phyloP scores from a whole-genome alignment of 2,888 invertebrate genomes.

The Epinotia brunnichana region DNA sequence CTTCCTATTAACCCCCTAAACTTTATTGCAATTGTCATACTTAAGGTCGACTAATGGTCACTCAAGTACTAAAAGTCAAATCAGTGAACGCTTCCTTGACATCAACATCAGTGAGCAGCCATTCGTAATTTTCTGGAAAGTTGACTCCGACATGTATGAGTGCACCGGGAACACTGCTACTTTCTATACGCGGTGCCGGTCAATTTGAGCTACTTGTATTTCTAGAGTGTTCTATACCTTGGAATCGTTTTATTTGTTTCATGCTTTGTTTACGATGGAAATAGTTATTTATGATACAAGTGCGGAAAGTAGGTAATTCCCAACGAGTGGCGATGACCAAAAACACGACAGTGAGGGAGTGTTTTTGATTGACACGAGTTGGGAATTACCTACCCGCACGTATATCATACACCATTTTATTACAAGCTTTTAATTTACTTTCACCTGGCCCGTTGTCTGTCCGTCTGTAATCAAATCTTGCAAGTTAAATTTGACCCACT shows the following conservation, averaged over 20 bases:
- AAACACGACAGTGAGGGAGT: too few species aligned
- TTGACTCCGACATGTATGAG: slow-evolving; percentile 70
- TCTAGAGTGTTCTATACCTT: neutral
- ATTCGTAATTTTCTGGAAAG: slow-evolving; percentile 65
- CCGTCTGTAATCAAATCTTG: too few species aligned
- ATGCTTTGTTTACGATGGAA: slow-evolving; percentile 27
- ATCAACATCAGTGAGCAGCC: slow-evolving; percentile 26
- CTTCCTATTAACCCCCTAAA: too few species aligned
- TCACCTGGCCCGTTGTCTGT: too few species aligned
- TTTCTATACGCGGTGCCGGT: slow-evolving; percentile 57
- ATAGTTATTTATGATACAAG: too few species aligned
- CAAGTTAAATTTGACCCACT: too few species aligned
- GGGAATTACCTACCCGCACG: too few species aligned
- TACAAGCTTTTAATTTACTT: too few species aligned
- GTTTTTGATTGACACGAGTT: too few species aligned
- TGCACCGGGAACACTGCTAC: slow-evolving; percentile 61
- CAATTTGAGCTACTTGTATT: slow-evolving; percentile 32
- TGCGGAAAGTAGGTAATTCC: too few species aligned
- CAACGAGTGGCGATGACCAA: too few species aligned
- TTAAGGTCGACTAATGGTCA: neutral
- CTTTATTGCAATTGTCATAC: neutral
- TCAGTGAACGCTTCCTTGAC: neutral
- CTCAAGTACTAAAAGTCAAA: neutral
- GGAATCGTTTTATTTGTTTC: slow-evolving; percentile 17
- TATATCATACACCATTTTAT: too few species aligned